phyloP scores from a whole-genome alignment of 2,888 invertebrate genomes.

The Hyposoter didymator region DNA sequence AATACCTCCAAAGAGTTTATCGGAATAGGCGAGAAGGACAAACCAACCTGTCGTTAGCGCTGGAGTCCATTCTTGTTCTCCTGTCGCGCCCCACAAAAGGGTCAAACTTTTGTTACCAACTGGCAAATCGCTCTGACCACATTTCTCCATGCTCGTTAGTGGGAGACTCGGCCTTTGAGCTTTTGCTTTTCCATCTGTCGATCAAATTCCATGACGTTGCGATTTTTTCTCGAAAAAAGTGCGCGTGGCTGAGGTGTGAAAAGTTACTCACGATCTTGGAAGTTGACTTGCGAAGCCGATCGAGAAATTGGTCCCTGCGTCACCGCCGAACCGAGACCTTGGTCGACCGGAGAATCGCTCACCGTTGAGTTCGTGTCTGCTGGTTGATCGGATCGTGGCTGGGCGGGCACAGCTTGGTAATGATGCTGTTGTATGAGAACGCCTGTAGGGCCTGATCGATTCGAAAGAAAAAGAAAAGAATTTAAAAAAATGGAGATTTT shows the following conservation, averaged over 20 bases:
- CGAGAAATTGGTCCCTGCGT: slow-evolving; percentile 75
- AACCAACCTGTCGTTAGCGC: slow-evolving; percentile 95
- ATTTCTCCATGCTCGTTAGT: slow-evolving; percentile 79
- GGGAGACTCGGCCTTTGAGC: slow-evolving; percentile 74
- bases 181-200: slow-evolving; percentile 77
- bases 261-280: slow-evolving; percentile 85
- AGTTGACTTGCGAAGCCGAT: slow-evolving; percentile 84
- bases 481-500: background rate
- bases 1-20: background rate
- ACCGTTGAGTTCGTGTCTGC: slow-evolving; percentile 79
- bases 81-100: slow-evolving; percentile 96
- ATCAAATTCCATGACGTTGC: slow-evolving; percentile 50
- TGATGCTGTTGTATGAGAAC: slow-evolving; percentile 97
- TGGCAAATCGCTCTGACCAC: slow-evolving; percentile 71
- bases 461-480: background rate
- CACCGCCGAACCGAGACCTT: slow-evolving; percentile 60
- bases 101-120: slow-evolving; percentile 86
- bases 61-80: slow-evolving; percentile 99
- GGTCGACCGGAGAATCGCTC: slow-evolving; percentile 79
- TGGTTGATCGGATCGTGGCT: slow-evolving; percentile 82
- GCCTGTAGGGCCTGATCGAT: slow-evolving; percentile 90
- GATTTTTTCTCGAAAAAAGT: background rate
- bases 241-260: no score
- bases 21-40: background rate
- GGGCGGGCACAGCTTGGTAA: slow-evolving; percentile 93